Evolutionary conservation across 2,797 vertebrate species (phyloP), one percentile per base, ranked within the genome.

Genomic region (Aulostomus chinensis): DNA sequence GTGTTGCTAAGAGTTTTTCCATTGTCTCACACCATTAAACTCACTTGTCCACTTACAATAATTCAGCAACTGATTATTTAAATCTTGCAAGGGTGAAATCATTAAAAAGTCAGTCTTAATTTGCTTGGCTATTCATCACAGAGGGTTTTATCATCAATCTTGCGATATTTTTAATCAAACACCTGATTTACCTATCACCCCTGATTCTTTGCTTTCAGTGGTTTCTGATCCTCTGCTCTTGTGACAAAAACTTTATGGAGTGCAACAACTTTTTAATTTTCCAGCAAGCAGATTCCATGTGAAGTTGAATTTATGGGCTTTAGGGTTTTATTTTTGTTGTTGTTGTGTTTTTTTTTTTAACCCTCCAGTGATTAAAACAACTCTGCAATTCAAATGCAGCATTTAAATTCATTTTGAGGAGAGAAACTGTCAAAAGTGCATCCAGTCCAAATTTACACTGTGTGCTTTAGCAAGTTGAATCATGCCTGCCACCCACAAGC

Each of bases 401-500:
- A 4, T 11, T 32, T 25, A 25, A 32, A 4, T 41, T 47, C 3
- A 21, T 12, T 17, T 36, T 21, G 10, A 45, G 30, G 15, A 42
- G 26, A 52, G 31, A 45, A 20, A 26, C 15, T 38, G 50, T 41
- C 67, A 18, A 25, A 53, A 61, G 37, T 33, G 34, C 33, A 56
- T 47, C 42, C 34, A 30, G 17, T 66, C 66, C 48, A 77, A 29
- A 77, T 83, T 61, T 54, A 53, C 58, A 46, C 56, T 46, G 22
- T 21, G 43, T 33, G 58, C 58, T 68, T 38, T 30, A 70, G 58
- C 78, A 52, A 68, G 76, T 77, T 14, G 60, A 75, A 57, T 84
- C 79, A 53, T 78, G 84, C 61, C 66, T 61, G 59, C 78, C 81
- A 72, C 85, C 86, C 84, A 87, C 85, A 41, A 68, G 61, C 70